These are phyloP conservation scores for Formica selysi DNA, from an alignment of 1,140 invertebrate genomes.

Conservation along the genomic window DNA sequence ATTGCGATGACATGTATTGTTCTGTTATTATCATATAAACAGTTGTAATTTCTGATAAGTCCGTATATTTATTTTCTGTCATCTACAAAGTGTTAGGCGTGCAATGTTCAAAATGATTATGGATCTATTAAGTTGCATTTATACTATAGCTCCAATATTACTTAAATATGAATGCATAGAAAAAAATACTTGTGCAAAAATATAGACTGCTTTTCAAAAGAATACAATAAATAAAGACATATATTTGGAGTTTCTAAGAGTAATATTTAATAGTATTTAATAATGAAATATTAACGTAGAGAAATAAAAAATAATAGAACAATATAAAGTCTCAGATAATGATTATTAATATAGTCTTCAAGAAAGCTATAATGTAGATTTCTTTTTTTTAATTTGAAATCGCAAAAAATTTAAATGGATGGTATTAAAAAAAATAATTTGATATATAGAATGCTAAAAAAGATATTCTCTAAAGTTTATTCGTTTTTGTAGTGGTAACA, in stretches of 20 bases:
- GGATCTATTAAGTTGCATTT: neutral
- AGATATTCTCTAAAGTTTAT: too few relatives aligned
- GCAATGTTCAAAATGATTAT: neutral
- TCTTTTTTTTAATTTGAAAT: neutral
- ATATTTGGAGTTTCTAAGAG: neutral
- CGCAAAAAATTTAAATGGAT: too few relatives aligned
- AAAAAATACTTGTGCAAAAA: neutral
- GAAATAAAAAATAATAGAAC: neutral
- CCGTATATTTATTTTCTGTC: neutral
- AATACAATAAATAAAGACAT: neutral
- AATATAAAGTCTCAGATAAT: too few relatives aligned
- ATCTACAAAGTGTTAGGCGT: neutral
- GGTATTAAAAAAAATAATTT: too few relatives aligned
- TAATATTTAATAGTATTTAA: neutral
- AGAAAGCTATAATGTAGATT: neutral
- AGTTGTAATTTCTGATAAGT: neutral
- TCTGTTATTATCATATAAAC: constrained; percentile 2
- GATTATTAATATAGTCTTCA: neutral
- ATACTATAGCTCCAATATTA: neutral
- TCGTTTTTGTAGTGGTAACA: too few relatives aligned
- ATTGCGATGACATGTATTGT: constrained; percentile 5
- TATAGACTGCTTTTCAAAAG: neutral
- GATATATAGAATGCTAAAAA: too few relatives aligned
- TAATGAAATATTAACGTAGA: too few relatives aligned
- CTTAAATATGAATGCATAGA: neutral